phyloP scores from a whole-genome alignment of 2,113 vertebrate species.

The Brachyistius frenatus region DNA sequence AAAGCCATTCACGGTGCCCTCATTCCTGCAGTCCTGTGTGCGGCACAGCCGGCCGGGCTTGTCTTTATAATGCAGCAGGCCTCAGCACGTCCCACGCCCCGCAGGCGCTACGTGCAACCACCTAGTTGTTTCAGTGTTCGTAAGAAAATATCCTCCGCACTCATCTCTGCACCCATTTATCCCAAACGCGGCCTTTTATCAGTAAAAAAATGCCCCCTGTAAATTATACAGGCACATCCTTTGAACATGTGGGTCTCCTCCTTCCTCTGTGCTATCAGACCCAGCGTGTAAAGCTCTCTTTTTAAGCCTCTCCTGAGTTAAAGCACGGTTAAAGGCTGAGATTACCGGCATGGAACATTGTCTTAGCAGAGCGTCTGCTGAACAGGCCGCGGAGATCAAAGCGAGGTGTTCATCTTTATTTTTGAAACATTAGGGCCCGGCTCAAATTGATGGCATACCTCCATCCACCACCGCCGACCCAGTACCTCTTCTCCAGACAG shows the following conservation, averaged over 20 bases:
- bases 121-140: slow-evolving; percentile 52
- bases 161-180: slow-evolving; percentile 42
- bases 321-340: slow-evolving; percentile 71
- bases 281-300: background rate
- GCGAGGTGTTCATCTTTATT: slow-evolving; percentile 77
- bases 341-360: slow-evolving; percentile 85
- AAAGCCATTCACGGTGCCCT: slow-evolving; percentile 79
- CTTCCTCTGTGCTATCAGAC: background rate
- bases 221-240: slow-evolving; percentile 27
- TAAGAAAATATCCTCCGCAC: slow-evolving; percentile 43
- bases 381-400: slow-evolving; percentile 85
- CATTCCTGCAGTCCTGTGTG: slow-evolving; percentile 76
- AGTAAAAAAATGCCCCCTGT: slow-evolving; percentile 11
- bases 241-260: background rate
- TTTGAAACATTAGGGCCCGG: slow-evolving; percentile 81
- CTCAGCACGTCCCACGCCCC: slow-evolving; percentile 69
- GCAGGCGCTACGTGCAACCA: slow-evolving; percentile 54
- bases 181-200: slow-evolving; percentile 49
- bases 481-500: slow-evolving; percentile 68
- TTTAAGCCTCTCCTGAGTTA: slow-evolving; percentile 41
- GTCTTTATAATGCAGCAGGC: slow-evolving; percentile 72
- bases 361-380: slow-evolving; percentile 84
- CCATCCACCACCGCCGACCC: slow-evolving; percentile 4
- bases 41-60: slow-evolving; percentile 69
- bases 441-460: slow-evolving; percentile 80